phyloP scores from a whole-genome alignment of 1,140 invertebrate genomes.

The Drosophila sulfurigaster region DNA sequence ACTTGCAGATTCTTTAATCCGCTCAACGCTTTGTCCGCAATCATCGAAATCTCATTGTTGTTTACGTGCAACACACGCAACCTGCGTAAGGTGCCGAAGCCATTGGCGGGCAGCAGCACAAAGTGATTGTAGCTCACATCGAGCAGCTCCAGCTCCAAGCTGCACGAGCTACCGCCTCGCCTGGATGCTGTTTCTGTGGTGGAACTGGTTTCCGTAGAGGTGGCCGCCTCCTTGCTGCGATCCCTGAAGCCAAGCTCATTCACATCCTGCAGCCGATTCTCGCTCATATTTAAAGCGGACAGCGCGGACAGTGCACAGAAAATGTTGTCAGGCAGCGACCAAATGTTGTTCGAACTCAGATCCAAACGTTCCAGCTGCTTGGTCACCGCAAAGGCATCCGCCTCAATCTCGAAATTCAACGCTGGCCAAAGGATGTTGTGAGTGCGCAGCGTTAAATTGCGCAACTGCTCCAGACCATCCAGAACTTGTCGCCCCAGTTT shows the following conservation, averaged over 20 bases:
- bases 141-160: constrained; percentile 91
- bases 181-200: constrained; percentile 63
- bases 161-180: constrained; percentile 63
- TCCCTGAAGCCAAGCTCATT: constrained; percentile 91
- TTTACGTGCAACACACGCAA: constrained; percentile 91
- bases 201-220: constrained; percentile 50
- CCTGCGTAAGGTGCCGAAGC: constrained; percentile 91
- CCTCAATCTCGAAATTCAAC: constrained; percentile 91
- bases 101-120: constrained; percentile 91
- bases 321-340: constrained; percentile 93
- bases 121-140: constrained; percentile 95
- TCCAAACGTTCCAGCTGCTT: constrained; percentile 92
- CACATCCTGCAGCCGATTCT: constrained; percentile 93
- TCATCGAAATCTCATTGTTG: constrained; percentile 94
- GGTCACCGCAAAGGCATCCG: constrained; percentile 90
- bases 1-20: constrained; percentile 92
- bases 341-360: constrained; percentile 94
- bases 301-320: constrained; percentile 93
- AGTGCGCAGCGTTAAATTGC: constrained; percentile 92
- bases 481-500: constrained; percentile 91
- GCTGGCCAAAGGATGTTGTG: constrained; percentile 91
- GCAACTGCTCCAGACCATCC: constrained; percentile 90
- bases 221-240: constrained; percentile 81
- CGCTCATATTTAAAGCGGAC: constrained; percentile 91
- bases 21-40: constrained; percentile 92